A percentile compares a stretch with the other conserved stretches of the same genome.
These are phyloP conservation scores for Cyanoderma ruficeps DNA, from an alignment of 2,113 vertebrate genomes.

Conservation along the genomic window DNA sequence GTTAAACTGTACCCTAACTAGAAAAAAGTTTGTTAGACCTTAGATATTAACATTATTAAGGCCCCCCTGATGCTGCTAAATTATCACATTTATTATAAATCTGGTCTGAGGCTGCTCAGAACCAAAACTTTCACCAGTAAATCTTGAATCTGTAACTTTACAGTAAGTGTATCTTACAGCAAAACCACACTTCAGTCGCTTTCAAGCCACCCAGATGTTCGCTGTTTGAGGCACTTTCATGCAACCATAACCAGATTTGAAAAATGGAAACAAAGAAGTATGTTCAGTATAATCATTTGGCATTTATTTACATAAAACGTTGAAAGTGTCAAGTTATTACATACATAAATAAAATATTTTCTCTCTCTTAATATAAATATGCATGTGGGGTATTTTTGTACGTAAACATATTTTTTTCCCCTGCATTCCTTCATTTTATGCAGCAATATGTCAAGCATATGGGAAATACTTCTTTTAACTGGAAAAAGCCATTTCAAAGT, in stretches of 20 bases:
- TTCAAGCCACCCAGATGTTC: conserved; percentile 32
- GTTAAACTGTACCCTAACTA: conserved; percentile 46
- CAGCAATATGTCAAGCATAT: conserved; percentile 30
- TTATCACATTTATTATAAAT: background rate
- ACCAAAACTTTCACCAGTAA: background rate
- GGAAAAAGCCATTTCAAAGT: background rate
- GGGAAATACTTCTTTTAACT: background rate
- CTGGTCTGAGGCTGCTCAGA: background rate
- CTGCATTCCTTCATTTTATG: background rate
- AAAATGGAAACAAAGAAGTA: background rate
- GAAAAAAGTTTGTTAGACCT: background rate
- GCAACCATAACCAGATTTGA: background rate
- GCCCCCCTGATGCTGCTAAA: background rate
- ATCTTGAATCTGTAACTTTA: background rate
- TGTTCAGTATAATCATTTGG: background rate
- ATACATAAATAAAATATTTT: background rate
- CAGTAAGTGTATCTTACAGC: background rate
- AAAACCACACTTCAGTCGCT: background rate
- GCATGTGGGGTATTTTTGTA: background rate
- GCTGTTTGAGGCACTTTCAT: background rate
- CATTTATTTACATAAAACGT: conserved; percentile 26
- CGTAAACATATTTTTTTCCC: background rate
- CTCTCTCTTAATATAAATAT: conserved; percentile 32
- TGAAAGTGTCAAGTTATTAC: conserved; percentile 1
- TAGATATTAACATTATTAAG: background rate